phyloP scores from a whole-genome alignment of 2,113 vertebrate species.

The Alaudala cheleensis region DNA sequence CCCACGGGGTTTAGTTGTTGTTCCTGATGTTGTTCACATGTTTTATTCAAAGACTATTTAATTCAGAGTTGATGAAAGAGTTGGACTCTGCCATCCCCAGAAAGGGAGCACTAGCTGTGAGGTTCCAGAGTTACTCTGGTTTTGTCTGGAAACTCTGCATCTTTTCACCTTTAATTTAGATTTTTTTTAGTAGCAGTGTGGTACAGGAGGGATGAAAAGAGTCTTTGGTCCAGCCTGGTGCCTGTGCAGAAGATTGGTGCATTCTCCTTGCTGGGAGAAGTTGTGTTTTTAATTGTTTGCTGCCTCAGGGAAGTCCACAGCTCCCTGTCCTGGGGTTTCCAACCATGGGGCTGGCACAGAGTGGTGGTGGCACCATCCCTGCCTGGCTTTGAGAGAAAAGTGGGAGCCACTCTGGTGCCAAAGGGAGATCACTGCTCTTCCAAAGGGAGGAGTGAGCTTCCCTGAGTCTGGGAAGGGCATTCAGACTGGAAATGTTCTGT shows the following conservation, averaged over 20 bases:
- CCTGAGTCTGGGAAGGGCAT: background rate
- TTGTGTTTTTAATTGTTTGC: background rate
- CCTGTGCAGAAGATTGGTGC: background rate
- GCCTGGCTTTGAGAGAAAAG: background rate
- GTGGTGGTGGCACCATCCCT: background rate
- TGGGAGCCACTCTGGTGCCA: background rate
- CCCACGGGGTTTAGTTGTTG: background rate
- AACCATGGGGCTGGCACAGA: background rate
- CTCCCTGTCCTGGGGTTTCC: background rate
- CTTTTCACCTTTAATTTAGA: background rate
- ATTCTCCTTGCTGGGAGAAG: background rate
- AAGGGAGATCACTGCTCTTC: background rate
- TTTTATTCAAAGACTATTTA: constrained; percentile 27
- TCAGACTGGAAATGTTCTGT: background rate
- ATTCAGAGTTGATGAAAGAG: background rate
- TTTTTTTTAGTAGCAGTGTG: background rate
- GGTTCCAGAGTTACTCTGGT: background rate
- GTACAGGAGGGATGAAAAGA: background rate
- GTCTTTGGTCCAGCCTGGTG: background rate
- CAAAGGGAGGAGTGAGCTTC: background rate
- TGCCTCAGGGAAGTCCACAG: background rate
- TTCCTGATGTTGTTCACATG: background rate
- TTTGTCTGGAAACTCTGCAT: background rate
- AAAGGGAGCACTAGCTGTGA: background rate
- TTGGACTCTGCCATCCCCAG: background rate